These are phyloP conservation scores for Dendrophyllia cribrosa DNA, from an alignment of 64 coral and sea anemone genomes.

Conservation along the genomic window DNA sequence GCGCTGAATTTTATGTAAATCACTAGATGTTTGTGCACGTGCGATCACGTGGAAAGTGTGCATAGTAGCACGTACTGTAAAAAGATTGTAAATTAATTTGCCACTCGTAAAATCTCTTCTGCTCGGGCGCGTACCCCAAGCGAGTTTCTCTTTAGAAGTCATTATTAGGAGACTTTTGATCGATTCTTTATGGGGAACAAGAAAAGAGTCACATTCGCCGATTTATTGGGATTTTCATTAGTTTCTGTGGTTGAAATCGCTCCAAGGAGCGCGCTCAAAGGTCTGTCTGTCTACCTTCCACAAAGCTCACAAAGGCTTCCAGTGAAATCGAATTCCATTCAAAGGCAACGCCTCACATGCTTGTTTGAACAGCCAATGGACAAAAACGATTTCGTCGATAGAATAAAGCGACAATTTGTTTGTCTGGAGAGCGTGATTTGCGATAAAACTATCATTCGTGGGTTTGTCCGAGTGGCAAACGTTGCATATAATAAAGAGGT, in stretches of 20 bases:
- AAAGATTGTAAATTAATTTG: background rate
- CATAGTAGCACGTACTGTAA: background rate
- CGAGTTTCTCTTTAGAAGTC: background rate
- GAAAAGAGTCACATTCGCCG: conserved; percentile 86
- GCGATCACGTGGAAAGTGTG: background rate
- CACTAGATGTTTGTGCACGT: background rate
- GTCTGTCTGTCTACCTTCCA: background rate
- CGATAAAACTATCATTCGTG: conserved; percentile 38
- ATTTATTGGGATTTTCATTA: conserved; percentile 74
- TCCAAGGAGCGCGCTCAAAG: conserved; percentile 59
- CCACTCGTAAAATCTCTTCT: too few relatives aligned
- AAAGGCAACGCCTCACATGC: background rate
- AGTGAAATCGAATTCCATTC: background rate
- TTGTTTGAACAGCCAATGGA: conserved; percentile 33
- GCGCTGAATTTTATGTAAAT: background rate
- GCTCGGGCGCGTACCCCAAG: background rate
- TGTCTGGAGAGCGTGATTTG: conserved; percentile 66
- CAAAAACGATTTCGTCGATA: conserved; percentile 1
- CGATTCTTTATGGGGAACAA: conserved; percentile 34
- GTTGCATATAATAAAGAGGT: conserved; percentile 62
- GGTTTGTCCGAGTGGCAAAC: conserved; percentile 68
- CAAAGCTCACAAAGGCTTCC: background rate
- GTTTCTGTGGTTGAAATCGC: conserved; percentile 75
- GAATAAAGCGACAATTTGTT: conserved; percentile 36
- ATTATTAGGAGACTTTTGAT: background rate